Evolutionary conservation across 1,140 invertebrate species (phyloP).

Genomic region (Lordiphosa collinella): DNA sequence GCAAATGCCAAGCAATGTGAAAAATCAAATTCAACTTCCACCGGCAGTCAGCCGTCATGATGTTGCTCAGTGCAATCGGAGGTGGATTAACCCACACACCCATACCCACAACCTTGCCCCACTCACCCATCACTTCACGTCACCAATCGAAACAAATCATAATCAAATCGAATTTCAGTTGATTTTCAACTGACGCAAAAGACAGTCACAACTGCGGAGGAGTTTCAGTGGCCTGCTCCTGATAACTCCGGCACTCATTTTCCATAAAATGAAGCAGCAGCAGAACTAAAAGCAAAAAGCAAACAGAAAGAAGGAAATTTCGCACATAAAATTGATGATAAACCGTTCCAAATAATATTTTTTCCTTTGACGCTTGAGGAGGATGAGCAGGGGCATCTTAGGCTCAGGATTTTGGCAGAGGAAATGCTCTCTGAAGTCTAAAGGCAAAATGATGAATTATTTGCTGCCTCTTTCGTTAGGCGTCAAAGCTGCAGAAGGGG

Average conservation of each 20-base stretch:
- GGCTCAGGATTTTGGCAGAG: constrained; percentile 57
- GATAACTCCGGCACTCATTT: constrained; percentile 43
- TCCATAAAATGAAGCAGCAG: constrained; percentile 16
- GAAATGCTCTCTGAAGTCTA: constrained; percentile 58
- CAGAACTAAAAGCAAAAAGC: constrained; percentile 35
- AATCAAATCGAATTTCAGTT: constrained; percentile 76
- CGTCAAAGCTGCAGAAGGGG: constrained; percentile 55
- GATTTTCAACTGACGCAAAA: constrained; percentile 72
- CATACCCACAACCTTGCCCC: neutral
- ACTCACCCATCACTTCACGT: constrained; percentile 11
- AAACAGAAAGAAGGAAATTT: constrained; percentile 51
- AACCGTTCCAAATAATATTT: constrained; percentile 77
- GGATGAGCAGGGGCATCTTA: constrained; percentile 14
- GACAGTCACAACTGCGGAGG: constrained; percentile 48
- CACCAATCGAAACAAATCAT: constrained; percentile 71
- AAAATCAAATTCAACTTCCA: constrained; percentile 56
- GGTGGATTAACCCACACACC: constrained; percentile 2
- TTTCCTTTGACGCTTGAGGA: constrained; percentile 37
- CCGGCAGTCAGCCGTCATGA: constrained; percentile 33
- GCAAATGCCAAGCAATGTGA: constrained; percentile 44
- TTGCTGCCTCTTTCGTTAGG: constrained; percentile 74
- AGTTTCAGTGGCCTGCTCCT: constrained; percentile 36
- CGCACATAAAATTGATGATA: constrained; percentile 77
- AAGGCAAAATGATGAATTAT: constrained; percentile 76
- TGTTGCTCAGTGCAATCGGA: constrained; percentile 42